A percentile compares a stretch with the other conserved stretches of the same genome.
Conservation (phyloP, 2,797 vertebrate species). For the Cryptoblepharus egeriae region DNA sequence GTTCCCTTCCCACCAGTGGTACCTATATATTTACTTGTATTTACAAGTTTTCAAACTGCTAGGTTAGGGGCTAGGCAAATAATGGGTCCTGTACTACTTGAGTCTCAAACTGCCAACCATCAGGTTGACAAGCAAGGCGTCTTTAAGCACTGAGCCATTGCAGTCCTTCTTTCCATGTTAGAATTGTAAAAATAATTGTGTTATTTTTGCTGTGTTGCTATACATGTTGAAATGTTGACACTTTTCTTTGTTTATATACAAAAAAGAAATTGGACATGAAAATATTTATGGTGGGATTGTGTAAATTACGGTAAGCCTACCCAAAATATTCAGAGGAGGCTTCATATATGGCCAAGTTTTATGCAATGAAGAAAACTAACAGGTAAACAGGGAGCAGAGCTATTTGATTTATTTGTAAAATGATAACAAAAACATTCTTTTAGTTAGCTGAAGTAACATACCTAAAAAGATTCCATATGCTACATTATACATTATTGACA, state of each 20-base stretch:
- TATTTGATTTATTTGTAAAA: background rate
- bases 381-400: background rate
- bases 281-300: background rate
- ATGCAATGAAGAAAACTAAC: background rate
- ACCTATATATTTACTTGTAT: no score
- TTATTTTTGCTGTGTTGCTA: background rate
- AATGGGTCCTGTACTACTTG: no score
- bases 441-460: constrained; percentile 24
- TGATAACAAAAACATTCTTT: constrained; percentile 5
- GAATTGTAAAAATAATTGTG: background rate
- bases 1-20: no score
- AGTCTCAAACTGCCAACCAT: no score
- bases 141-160: no score
- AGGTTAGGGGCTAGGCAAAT: no score
- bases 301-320: background rate
- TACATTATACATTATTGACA: constrained; percentile 11
- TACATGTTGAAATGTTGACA: background rate
- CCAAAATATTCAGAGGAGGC: constrained; percentile 12
- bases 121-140: no score
- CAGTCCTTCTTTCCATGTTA: background rate
- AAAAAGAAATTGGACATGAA: background rate
- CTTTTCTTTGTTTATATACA: constrained; percentile 5
- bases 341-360: background rate
- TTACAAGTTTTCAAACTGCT: no score
- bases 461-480: constrained; percentile 16